Base-by-base conservation (phyloP, 2,113 vertebrate genomes). In the Diadophis punctatus region DNA sequence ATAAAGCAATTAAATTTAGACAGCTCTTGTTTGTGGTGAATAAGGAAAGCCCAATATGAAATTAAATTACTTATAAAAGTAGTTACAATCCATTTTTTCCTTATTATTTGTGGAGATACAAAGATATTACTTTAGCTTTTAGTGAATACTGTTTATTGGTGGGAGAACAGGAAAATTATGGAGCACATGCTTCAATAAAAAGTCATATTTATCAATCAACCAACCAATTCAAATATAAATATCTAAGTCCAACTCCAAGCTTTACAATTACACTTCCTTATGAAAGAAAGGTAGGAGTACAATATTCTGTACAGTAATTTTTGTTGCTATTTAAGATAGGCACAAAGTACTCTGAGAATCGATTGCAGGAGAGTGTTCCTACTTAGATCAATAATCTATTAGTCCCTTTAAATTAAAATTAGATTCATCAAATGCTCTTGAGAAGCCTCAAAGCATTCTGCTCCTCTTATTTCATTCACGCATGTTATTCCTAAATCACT, bases 351-450 rank as follows among this genome's bases (percentile, higher is more conserved):
- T 95, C 30, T 55, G 93, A 55, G 94, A 97, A 97, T 96, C 93
- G 96, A 98, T 97, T 94, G 94, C 89, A 90, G 92, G 95, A 91
- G 93, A 94, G 92, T 91, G 93, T 95, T 93, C 94, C 87, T 95
- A 92, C 94, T 95, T 96, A 95, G 97, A 98, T 98, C 97, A 96
- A 98, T 97, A 98, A 98, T 97, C 97, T 98, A 97, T 97, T 98
- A 98, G 97, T 97, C 96, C 94, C 95, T 97, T 96, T 96, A 97
- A 97, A 97, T 97, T 97, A 98, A 97, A 98, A 94, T 93, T 92
- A 97, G 95, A 96, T 96, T 97, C 93, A 97, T 98, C 97, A 97
- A 96, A 97, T 93, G 94, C 96, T 96, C 96, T 95, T 96, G 97
- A 97, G 97, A 96, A 94, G 95, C 93, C 92, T 96, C 96, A 95